A percentile compares a stretch with the other conserved stretches of the same genome.
Conservation (phyloP, 2,113 vertebrate species). For the Cinclus mexicanus region DNA sequence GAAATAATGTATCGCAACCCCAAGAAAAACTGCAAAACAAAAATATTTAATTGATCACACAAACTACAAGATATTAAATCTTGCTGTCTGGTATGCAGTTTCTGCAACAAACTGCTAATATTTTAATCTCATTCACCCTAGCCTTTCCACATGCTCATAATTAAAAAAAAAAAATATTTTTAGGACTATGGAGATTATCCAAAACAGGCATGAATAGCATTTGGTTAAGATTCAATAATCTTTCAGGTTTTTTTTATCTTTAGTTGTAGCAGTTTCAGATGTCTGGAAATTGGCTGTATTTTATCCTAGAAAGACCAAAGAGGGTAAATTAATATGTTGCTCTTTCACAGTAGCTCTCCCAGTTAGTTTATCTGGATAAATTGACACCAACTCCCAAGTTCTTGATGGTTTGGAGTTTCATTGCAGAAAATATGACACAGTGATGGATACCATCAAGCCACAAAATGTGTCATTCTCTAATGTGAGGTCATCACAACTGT, state of each 20-base stretch:
- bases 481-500: background rate
- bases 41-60: conserved; percentile 42
- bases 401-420: background rate
- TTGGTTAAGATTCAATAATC: background rate
- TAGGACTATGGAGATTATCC: background rate
- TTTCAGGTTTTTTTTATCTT: background rate
- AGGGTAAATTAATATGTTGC: background rate
- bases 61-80: conserved; percentile 20
- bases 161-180: background rate
- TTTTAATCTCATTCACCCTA: background rate
- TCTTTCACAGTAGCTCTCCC: background rate
- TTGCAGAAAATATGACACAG: background rate
- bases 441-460: background rate
- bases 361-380: background rate
- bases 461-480: background rate
- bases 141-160: background rate
- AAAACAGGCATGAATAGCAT: background rate
- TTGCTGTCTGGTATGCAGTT: background rate
- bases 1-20: background rate
- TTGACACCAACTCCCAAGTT: background rate
- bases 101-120: background rate
- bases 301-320: background rate
- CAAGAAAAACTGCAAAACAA: background rate
- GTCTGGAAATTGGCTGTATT: background rate
- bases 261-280: background rate